phyloP scores from a whole-genome alignment of 2,888 invertebrate genomes.

The Sesamia inferens region DNA sequence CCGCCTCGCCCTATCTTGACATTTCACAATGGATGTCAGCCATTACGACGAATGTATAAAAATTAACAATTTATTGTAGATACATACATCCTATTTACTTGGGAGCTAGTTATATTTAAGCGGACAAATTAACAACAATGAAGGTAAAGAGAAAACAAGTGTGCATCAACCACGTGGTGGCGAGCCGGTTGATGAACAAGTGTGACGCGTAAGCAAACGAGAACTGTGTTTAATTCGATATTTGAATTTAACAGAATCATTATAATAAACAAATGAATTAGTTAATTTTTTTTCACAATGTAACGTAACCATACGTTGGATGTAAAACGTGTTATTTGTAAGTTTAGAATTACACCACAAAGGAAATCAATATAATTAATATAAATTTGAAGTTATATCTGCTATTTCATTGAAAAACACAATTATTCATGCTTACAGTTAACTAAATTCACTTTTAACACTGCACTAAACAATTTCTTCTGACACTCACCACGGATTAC shows the following conservation, averaged over 20 bases:
- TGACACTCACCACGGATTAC: slow-evolving; percentile 90
- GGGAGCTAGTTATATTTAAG: slow-evolving; percentile 5
- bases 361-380: not conserved
- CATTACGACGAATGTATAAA: slow-evolving; percentile 73
- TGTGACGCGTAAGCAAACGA: slow-evolving; percentile 88
- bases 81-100: slow-evolving; percentile 22
- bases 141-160: slow-evolving; percentile 71
- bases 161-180: slow-evolving; percentile 87
- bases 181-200: slow-evolving; percentile 81
- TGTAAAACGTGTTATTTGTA: slow-evolving; percentile 40
- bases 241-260: slow-evolving; percentile 59
- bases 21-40: slow-evolving; percentile 88
- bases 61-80: slow-evolving; percentile 44
- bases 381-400: not conserved
- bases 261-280: slow-evolving; percentile 63
- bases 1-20: slow-evolving; percentile 90
- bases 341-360: slow-evolving; percentile 50
- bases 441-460: slow-evolving; percentile 78
- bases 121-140: slow-evolving; percentile 10
- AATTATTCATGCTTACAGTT: slow-evolving; percentile 66
- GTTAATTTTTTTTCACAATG: slow-evolving; percentile 21
- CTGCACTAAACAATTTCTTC: slow-evolving; percentile 84
- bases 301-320: slow-evolving; percentile 56
- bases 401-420: slow-evolving; percentile 38
- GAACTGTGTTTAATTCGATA: slow-evolving; percentile 70